These are phyloP conservation scores for Lanius collurio DNA, from an alignment of 2,113 vertebrate species.

Conservation along the genomic window DNA sequence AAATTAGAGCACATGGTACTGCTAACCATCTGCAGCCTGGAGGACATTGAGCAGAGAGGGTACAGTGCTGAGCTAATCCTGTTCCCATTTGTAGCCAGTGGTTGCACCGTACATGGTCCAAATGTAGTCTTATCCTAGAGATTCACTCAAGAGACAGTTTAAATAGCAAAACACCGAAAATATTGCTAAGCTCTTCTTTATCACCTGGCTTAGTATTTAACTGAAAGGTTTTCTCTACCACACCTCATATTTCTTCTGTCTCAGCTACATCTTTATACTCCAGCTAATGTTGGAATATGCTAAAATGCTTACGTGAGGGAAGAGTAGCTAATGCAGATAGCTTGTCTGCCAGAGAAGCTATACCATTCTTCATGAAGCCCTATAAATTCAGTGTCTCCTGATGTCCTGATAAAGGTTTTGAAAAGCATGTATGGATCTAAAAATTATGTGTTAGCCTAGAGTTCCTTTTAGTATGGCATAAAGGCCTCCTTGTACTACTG, in stretches of 20 bases:
- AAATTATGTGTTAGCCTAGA: not conserved
- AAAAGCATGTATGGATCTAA: not conserved
- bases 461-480: not conserved
- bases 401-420: not conserved
- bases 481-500: not conserved
- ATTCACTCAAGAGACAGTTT: not conserved
- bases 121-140: not conserved
- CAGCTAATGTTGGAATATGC: not conserved
- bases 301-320: not conserved
- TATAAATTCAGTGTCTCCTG: not conserved
- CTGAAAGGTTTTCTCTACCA: not conserved
- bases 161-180: not conserved
- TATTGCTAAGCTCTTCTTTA: not conserved
- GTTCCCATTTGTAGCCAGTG: not conserved
- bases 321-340: not conserved
- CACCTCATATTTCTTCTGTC: not conserved
- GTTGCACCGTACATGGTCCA: not conserved
- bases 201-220: not conserved
- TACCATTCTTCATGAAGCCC: not conserved
- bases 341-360: not conserved
- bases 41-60: not conserved
- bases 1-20: not conserved
- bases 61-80: not conserved
- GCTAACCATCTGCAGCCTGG: not conserved
- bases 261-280: not conserved